A percentile compares a stretch with the other conserved stretches of the same genome.
Evolutionary conservation across 2,888 invertebrate species (phyloP).

Genomic region (Eupithecia subfuscata): DNA sequence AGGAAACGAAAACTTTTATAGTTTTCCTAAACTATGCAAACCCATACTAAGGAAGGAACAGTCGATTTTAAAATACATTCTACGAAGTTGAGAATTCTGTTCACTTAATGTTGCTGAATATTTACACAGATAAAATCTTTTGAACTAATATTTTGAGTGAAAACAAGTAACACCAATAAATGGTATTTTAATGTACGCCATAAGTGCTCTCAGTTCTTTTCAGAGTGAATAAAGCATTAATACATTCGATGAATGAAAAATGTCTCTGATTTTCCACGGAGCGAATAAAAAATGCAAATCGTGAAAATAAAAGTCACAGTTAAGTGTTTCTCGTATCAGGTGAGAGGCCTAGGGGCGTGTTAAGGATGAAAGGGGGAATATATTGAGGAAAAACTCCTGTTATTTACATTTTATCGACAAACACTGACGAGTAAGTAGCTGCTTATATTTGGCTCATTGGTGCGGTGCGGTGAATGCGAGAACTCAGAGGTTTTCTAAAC

Average conservation of each 20-base stretch:
- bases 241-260: conserved; percentile 54
- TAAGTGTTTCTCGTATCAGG: conserved; percentile 33
- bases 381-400: neutral
- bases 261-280: conserved; percentile 46
- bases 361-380: conserved; percentile 11
- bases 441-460: neutral
- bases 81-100: neutral
- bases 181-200: neutral
- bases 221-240: conserved; percentile 10
- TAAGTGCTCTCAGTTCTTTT: conserved; percentile 12
- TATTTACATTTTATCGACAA: conserved; percentile 2
- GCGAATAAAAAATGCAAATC: conserved; percentile 57
- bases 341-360: conserved; percentile 10
- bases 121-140: neutral
- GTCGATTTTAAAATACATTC: neutral
- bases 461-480: neutral
- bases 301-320: conserved; percentile 55
- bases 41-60: neutral
- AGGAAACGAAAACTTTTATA: neutral
- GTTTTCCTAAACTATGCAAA: neutral
- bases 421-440: neutral
- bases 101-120: neutral
- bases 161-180: neutral
- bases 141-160: neutral
- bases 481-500: neutral